Evolutionary conservation across 2,888 invertebrate species (phyloP).

Genomic region (Drepanosiphum platanoidis): DNA sequence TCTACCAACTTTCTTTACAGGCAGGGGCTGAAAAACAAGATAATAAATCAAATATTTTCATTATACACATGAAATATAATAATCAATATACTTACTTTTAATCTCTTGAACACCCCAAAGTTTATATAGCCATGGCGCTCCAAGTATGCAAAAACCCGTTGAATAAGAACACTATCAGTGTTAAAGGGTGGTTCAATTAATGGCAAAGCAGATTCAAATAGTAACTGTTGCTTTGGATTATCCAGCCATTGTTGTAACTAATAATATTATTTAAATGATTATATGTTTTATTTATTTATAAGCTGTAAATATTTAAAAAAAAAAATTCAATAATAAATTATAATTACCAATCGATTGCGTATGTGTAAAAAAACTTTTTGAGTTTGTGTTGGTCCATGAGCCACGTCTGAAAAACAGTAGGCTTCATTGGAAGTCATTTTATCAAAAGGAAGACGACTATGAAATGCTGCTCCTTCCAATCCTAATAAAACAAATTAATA

Average conservation of each 20-base stretch:
- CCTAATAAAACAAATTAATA: slow-evolving; percentile 68
- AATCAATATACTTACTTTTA: slow-evolving; percentile 71
- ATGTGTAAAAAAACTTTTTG: slow-evolving; percentile 91
- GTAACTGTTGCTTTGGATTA: slow-evolving; percentile 91
- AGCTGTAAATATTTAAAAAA: slow-evolving; percentile 41
- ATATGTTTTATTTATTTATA: not conserved
- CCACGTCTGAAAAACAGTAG: slow-evolving; percentile 91
- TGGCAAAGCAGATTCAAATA: slow-evolving; percentile 81
- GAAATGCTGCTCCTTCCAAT: slow-evolving; percentile 92
- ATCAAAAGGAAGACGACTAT: slow-evolving; percentile 92
- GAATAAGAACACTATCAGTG: slow-evolving; percentile 85
- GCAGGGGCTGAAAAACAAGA: slow-evolving; percentile 65
- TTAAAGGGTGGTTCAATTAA: slow-evolving; percentile 90
- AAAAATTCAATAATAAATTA: not conserved
- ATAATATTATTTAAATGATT: slow-evolving; percentile 63
- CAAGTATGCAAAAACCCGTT: slow-evolving; percentile 88
- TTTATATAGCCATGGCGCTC: slow-evolving; percentile 97
- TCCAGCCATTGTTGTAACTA: slow-evolving; percentile 93
- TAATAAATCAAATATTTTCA: not conserved
- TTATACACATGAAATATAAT: not conserved
- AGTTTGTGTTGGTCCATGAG: slow-evolving; percentile 81
- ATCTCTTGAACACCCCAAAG: slow-evolving; percentile 92
- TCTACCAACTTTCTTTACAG: slow-evolving; percentile 70
- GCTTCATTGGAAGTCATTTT: slow-evolving; percentile 94
- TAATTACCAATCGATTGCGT: slow-evolving; percentile 80